phyloP scores from a whole-genome alignment of 2,797 vertebrate species.

The Chlorospingus flavigularis region DNA sequence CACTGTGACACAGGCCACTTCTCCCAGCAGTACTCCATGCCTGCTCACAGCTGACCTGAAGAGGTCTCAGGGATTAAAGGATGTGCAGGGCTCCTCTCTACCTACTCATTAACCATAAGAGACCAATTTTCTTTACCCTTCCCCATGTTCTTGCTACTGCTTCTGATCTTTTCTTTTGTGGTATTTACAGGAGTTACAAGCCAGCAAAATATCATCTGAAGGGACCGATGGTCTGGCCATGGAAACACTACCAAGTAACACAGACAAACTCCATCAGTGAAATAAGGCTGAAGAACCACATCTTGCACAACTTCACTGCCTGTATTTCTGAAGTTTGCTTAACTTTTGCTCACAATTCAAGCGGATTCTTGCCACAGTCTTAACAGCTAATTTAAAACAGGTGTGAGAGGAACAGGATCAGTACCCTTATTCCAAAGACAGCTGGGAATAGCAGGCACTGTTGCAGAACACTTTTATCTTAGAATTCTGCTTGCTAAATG shows the following conservation, averaged over 20 bases:
- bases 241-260: not conserved
- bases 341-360: not conserved
- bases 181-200: not conserved
- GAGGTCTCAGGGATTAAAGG: not conserved
- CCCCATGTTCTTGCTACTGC: not conserved
- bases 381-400: conserved; percentile 7
- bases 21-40: not conserved
- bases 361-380: not conserved
- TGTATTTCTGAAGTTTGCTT: not conserved
- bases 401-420: conserved; percentile 5
- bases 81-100: not conserved
- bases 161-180: not conserved
- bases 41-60: not conserved
- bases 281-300: not conserved
- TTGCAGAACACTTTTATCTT: conserved; percentile 27
- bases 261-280: not conserved
- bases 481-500: conserved; percentile 64
- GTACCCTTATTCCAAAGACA: not conserved
- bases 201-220: not conserved
- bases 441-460: conserved; percentile 12
- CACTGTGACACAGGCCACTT: not conserved
- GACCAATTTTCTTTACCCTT: not conserved
- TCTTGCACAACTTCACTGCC: not conserved
- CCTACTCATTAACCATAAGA: not conserved
- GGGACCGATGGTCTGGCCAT: not conserved